Percentiles rank a stretch among this genome's conserved stretches.
Evolutionary conservation across 2,888 invertebrate species (phyloP).

Genomic region (Pristionchus mayeri): DNA sequence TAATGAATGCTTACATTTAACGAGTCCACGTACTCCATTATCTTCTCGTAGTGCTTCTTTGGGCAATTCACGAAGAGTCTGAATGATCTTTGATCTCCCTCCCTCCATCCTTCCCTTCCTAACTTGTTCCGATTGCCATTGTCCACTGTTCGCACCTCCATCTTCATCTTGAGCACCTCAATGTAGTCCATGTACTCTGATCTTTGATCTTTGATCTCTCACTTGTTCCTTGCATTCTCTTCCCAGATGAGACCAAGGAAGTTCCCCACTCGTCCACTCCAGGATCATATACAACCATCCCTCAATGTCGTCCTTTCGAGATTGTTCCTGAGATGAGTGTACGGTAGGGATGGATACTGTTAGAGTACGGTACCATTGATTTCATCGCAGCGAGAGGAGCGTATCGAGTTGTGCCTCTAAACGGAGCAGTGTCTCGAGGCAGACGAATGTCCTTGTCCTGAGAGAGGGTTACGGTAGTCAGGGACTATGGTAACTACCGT

Average conservation of each 20-base stretch:
- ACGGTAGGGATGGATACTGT: neutral
- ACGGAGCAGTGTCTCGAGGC: slow-evolving; percentile 63
- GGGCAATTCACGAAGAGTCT: slow-evolving; percentile 51
- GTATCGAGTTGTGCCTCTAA: slow-evolving; percentile 71
- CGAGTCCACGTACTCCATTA: slow-evolving; percentile 64
- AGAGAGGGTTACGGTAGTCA: neutral
- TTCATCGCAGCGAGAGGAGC: slow-evolving; percentile 65
- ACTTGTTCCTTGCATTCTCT: slow-evolving; percentile 28
- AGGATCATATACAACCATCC: slow-evolving; percentile 71
- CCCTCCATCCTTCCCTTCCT: neutral
- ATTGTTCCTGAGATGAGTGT: slow-evolving; percentile 59
- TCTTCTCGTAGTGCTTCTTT: slow-evolving; percentile 50
- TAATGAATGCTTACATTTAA: too few species aligned
- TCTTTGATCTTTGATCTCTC: neutral
- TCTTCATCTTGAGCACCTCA: slow-evolving; percentile 63
- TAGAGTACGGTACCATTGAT: slow-evolving; percentile 24
- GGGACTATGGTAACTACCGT: neutral
- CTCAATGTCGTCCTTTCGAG: slow-evolving; percentile 71
- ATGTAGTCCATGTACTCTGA: neutral
- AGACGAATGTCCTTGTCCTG: slow-evolving; percentile 63
- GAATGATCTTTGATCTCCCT: slow-evolving; percentile 36
- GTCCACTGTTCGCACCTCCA: slow-evolving; percentile 55
- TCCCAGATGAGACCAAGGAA: slow-evolving; percentile 65
- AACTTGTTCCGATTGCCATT: neutral
- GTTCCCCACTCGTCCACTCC: slow-evolving; percentile 68